phyloP scores from a whole-genome alignment of 2,888 invertebrate genomes.

The Tipula unca region DNA sequence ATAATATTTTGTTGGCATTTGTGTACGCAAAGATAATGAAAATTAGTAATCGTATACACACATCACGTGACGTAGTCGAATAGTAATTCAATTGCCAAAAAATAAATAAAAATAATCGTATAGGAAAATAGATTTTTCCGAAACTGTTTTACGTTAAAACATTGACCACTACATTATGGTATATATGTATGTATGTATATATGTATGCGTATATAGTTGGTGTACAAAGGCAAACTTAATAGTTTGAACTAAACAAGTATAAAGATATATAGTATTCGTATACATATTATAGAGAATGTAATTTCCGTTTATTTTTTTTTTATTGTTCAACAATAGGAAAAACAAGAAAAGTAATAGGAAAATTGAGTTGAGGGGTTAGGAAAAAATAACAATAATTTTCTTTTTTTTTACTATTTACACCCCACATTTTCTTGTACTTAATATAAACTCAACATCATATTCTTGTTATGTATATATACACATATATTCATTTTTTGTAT shows the following conservation, averaged over 20 bases:
- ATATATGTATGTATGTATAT: neutral
- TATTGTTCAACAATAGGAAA: neutral
- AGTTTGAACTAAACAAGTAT: neutral
- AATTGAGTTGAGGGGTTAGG: neutral
- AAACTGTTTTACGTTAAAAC: neutral
- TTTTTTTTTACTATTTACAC: neutral
- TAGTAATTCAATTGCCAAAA: conserved; percentile 3
- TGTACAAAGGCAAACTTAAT: neutral
- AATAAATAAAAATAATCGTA: neutral
- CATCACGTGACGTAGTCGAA: neutral
- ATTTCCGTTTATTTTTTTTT: neutral
- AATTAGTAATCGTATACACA: neutral
- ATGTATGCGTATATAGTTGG: neutral
- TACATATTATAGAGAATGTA: neutral
- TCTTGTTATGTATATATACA: neutral
- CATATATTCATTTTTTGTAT: neutral
- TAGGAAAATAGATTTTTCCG: neutral
- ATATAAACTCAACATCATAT: neutral
- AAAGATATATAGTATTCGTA: neutral
- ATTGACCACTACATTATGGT: neutral
- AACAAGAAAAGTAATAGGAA: neutral
- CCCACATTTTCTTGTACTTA: neutral
- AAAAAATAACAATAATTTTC: neutral
- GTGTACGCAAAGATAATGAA: neutral
- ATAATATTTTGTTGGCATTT: neutral